Conservation (phyloP, 2,113 vertebrate genomes). For the Tachuris rubrigastra region DNA sequence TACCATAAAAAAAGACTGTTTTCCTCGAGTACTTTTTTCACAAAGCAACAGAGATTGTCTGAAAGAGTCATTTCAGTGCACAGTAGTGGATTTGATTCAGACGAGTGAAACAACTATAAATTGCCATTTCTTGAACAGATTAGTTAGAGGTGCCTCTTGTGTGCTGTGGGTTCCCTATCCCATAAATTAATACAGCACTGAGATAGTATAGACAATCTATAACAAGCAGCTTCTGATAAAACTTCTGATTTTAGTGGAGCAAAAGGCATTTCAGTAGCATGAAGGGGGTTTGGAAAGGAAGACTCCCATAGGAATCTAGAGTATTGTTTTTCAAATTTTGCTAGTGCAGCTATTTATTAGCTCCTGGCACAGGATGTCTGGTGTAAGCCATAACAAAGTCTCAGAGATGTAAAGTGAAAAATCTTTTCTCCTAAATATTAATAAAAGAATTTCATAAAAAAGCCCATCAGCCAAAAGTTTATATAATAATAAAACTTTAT, state of each 20-base stretch:
- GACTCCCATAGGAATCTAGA: not conserved
- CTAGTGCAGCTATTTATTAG: not conserved
- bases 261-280: not conserved
- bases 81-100: not conserved
- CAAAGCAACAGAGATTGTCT: not conserved
- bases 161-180: not conserved
- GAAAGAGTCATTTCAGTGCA: not conserved
- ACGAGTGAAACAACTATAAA: not conserved
- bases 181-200: not conserved
- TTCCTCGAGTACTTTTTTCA: not conserved
- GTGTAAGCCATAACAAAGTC: not conserved
- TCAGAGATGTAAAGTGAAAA: not conserved
- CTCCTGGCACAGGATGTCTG: not conserved
- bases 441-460: not conserved
- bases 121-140: not conserved
- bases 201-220: not conserved
- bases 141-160: not conserved
- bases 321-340: not conserved
- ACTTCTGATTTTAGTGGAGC: not conserved
- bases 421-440: not conserved
- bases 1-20: not conserved
- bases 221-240: not conserved
- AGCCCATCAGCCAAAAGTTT: not conserved
- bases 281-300: not conserved
- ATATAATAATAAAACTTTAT: not conserved